Conservation (phyloP, 2,797 vertebrate genomes). For the Vireo griseus region DNA sequence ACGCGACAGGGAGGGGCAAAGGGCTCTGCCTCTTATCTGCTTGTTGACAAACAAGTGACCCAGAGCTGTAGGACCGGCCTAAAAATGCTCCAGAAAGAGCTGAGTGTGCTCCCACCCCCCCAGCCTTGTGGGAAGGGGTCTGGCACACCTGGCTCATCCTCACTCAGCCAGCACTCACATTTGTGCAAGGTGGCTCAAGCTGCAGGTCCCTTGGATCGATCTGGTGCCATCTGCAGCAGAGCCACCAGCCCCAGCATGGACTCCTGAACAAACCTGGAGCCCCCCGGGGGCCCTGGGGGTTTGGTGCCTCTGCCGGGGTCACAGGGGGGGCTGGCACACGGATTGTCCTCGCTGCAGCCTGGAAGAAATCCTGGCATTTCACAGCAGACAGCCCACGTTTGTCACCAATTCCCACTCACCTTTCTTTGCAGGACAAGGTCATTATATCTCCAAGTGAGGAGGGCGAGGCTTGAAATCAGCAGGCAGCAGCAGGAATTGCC, state of each 20-base stretch:
- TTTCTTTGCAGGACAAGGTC: slow-evolving; percentile 39
- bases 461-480: not conserved
- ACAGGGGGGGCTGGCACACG: accelerated
- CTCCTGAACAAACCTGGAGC: accelerated
- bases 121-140: not conserved
- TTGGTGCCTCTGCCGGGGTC: not conserved
- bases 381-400: accelerated
- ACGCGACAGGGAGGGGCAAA: not conserved
- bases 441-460: not conserved
- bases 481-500: not conserved
- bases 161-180: not conserved
- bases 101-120: not conserved
- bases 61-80: not conserved
- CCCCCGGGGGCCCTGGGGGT: accelerated
- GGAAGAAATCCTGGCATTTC: not conserved
- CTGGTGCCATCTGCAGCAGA: not conserved
- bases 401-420: accelerated
- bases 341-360: not conserved
- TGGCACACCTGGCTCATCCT: not conserved
- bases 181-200: not conserved
- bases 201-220: not conserved
- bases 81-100: not conserved
- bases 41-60: not conserved
- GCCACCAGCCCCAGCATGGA: not conserved
- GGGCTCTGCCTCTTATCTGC: slow-evolving; percentile 25